Base-by-base conservation (phyloP, 2,797 vertebrate species). In the Atherinosoma microstoma region DNA sequence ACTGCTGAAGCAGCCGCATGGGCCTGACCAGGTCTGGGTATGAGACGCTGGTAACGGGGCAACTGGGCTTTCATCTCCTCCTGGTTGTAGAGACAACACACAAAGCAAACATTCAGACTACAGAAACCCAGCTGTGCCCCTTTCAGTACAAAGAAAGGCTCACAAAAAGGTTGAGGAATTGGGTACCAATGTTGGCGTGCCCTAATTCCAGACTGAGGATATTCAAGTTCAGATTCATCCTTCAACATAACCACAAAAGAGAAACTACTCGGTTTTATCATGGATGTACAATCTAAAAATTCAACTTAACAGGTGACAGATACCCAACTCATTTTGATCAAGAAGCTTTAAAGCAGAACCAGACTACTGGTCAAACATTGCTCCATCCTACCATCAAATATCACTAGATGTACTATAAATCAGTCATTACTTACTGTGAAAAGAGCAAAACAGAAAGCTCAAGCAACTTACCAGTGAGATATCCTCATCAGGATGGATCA, bases 401-500 rank as follows among this genome's bases (percentile, higher is more conserved):
- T 51, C 20, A 35, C 35, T 64, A 53, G 56, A 65, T 45, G 32
- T 68, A 71, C 80, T 75, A 79, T 82, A 67, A 88, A 92, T 87
- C 88, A 83, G 79, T 86, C 87, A 91, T 95, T 95, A 95, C 95
- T 95, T 92, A 96, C 92, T 92, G 92, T 95, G 93, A 89, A 92
- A 95, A 94, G 91, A 77, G 85, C 82, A 93, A 91, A 94, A 89
- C 61, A 76, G 80, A 91, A 93, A 85, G 92, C 78, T 91, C 79
- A 90, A 91, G 85, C 85, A 90, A 99, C 98, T 99, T 96, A 99
- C 98, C 98, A 99, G 95, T 77, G 98, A 99, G 95, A 99, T 97
- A 97, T 99, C 98, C 96, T 99, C 98, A 99, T 99, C 98, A 96
- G 98, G 98, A 90, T 99, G 98, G 97, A 99, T 99, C 98, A 99